Conservation (phyloP, 1,140 invertebrate species). For the Drosophila sp. region DNA sequence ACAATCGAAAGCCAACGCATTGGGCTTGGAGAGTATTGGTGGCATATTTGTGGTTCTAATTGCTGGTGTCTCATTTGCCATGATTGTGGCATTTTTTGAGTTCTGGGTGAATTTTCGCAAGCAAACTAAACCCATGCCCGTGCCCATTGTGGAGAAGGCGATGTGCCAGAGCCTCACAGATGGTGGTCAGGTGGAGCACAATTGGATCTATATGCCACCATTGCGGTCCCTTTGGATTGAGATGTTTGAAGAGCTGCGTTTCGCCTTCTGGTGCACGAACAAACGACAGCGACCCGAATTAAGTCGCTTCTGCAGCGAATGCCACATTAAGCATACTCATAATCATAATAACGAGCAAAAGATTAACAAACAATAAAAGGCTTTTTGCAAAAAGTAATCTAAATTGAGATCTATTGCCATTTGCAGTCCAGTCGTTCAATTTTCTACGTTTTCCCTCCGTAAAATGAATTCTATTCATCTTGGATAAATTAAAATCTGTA, state of each 20-base stretch:
- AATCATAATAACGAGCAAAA: background rate
- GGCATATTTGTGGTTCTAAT: conserved; percentile 98
- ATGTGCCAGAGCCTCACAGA: background rate
- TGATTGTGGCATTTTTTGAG: conserved; percentile 95
- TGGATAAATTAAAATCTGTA: no score
- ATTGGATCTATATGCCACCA: conserved; percentile 37
- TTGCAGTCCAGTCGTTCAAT: no score
- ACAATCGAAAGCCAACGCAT: conserved; percentile 95
- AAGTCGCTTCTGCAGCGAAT: conserved; percentile 88
- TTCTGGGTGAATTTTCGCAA: conserved; percentile 94
- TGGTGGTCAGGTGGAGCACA: background rate
- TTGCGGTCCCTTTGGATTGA: conserved; percentile 90
- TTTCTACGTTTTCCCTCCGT: no score
- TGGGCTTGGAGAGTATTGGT: conserved; percentile 85
- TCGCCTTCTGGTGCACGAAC: conserved; percentile 93
- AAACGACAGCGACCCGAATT: conserved; percentile 89
- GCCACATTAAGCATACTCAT: conserved; percentile 59
- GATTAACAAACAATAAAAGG: background rate
- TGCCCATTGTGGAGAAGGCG: conserved; percentile 77
- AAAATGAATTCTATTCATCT: no score
- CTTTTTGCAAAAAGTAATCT: no score
- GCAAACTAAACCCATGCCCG: conserved; percentile 64
- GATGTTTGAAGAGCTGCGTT: conserved; percentile 91
- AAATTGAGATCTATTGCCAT: no score
- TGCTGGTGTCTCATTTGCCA: conserved; percentile 93